Evolutionary conservation across 2,113 vertebrate genomes (phyloP).

Genomic region (Arizona elegans): DNA sequence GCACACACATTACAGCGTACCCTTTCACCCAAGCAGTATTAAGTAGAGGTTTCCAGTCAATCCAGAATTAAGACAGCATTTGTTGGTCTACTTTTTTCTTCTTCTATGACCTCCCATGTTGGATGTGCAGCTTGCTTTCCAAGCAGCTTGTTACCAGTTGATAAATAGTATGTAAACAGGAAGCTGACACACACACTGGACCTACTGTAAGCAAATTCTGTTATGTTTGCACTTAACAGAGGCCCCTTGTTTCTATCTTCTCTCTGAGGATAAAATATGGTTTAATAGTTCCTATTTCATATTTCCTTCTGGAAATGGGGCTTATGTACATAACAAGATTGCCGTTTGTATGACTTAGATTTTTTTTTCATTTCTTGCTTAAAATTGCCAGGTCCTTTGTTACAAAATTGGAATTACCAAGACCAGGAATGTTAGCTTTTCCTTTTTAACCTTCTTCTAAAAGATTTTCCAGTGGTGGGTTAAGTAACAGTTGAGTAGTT

Average conservation of each 20-base stretch:
- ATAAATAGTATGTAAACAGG: constrained; percentile 17
- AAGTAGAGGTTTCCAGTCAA: not conserved
- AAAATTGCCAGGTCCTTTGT: not conserved
- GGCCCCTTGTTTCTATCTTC: constrained; percentile 1
- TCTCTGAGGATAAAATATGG: not conserved
- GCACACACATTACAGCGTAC: not conserved
- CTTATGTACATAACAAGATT: not conserved
- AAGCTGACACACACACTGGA: not conserved
- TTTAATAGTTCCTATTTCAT: not conserved
- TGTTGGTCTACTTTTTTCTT: not conserved
- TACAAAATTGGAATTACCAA: not conserved
- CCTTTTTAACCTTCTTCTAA: not conserved
- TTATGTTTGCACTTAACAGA: not conserved
- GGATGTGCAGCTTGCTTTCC: constrained; percentile 1
- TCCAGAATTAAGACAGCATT: not conserved
- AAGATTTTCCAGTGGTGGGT: not conserved
- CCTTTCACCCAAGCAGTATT: not conserved
- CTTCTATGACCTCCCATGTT: not conserved
- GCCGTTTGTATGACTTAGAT: not conserved
- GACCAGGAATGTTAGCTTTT: not conserved
- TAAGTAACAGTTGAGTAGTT: not conserved
- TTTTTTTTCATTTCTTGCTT: not conserved
- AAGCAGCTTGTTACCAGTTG: constrained; percentile 1
- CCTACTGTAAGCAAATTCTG: not conserved
- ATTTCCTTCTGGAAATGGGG: not conserved